These are phyloP conservation scores for Oscheius sp. DNA, from an alignment of 2,888 invertebrate genomes.

Conservation along the genomic window DNA sequence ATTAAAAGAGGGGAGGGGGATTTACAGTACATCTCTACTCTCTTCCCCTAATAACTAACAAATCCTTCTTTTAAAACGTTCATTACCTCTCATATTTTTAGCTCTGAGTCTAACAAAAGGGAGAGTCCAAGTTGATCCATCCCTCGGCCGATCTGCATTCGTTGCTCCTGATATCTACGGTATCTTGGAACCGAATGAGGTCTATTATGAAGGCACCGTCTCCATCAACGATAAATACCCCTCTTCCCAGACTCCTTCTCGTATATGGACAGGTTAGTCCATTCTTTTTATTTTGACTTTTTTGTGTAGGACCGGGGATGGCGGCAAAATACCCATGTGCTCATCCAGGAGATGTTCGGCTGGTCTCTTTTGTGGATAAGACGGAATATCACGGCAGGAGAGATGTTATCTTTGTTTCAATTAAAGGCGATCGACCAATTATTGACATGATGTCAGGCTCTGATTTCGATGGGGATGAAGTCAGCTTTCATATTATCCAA, in stretches of 20 bases:
- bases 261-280: background rate
- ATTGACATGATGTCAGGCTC: conserved; percentile 10
- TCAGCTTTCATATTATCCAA: background rate
- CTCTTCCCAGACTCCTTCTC: background rate
- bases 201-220: background rate
- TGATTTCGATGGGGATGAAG: conserved; percentile 1
- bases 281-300: background rate
- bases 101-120: background rate
- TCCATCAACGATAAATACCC: background rate
- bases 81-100: too few species aligned
- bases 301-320: background rate
- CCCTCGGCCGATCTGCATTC: background rate
- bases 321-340: background rate
- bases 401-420: background rate
- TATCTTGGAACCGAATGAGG: background rate
- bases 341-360: background rate
- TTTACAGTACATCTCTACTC: too few species aligned
- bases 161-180: background rate
- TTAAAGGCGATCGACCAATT: background rate
- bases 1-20: too few species aligned
- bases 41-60: too few species aligned
- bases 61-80: background rate
- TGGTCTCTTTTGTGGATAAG: background rate
- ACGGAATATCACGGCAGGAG: background rate
- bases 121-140: background rate